phyloP scores from a whole-genome alignment of 2,113 vertebrate species.

The Okapia johnstoni region DNA sequence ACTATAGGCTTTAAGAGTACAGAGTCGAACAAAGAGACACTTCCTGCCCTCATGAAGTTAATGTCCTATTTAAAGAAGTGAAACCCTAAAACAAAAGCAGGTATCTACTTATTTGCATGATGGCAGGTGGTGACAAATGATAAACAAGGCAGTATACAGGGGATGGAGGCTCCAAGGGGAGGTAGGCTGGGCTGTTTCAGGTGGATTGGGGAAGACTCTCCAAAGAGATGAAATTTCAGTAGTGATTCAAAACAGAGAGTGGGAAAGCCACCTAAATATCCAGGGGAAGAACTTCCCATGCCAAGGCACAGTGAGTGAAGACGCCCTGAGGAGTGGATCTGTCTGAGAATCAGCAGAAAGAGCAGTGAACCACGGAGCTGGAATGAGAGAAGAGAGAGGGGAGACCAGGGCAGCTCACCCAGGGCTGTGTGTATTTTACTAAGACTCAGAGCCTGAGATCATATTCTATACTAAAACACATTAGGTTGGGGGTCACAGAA shows the following conservation, averaged over 20 bases:
- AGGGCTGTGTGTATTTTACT: neutral
- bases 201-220: too few relatives aligned
- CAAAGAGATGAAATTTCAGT: neutral
- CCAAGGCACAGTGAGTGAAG: neutral
- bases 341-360: rapidly evolving
- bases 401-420: rapidly evolving
- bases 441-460: neutral
- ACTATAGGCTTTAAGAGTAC: neutral
- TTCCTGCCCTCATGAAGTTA: neutral
- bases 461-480: neutral
- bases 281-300: neutral
- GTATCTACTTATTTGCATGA: neutral
- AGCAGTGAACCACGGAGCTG: rapidly evolving
- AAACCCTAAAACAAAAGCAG: neutral
- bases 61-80: neutral
- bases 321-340: neutral
- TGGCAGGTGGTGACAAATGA: neutral
- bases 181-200: neutral
- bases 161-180: rapidly evolving
- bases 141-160: neutral
- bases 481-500: neutral
- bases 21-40: neutral
- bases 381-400: neutral
- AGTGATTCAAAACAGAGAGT: neutral
- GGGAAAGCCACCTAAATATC: neutral